A percentile compares a stretch with the other conserved stretches of the same genome.
These are phyloP conservation scores for Thyatira batis DNA, from an alignment of 2,888 invertebrate species.

Conservation along the genomic window DNA sequence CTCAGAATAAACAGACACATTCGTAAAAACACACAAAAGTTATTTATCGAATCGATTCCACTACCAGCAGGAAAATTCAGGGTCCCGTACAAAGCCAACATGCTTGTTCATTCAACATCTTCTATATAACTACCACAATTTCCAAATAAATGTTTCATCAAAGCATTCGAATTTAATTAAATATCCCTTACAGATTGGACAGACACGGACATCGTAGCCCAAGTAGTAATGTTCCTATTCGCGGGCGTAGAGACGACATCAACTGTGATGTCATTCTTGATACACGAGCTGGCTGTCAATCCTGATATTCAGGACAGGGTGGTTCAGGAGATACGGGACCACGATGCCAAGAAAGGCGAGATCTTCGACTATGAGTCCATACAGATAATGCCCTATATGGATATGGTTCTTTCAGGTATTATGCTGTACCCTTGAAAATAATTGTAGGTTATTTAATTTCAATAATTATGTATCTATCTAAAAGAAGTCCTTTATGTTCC, in stretches of 20 bases:
- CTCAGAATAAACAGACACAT: too few species aligned
- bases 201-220: conserved; percentile 29
- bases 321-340: conserved; percentile 33
- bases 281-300: conserved; percentile 37
- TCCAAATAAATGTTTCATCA: too few species aligned
- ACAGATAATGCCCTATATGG: conserved; percentile 43
- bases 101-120: too few species aligned
- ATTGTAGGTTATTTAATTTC: too few species aligned
- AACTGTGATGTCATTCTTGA: conserved; percentile 24
- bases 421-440: background rate
- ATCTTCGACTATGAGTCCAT: conserved; percentile 58
- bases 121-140: too few species aligned
- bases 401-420: background rate
- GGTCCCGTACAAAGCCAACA: too few species aligned
- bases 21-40: too few species aligned
- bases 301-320: conserved; percentile 34
- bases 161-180: too few species aligned
- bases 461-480: too few species aligned
- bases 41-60: too few species aligned
- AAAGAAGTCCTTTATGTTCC: conserved; percentile 18
- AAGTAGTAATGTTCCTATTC: conserved; percentile 29
- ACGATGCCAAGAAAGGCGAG: conserved; percentile 39
- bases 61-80: too few species aligned
- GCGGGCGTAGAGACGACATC: conserved; percentile 39
- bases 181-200: conserved; percentile 19